Conservation (phyloP, 2,888 invertebrate genomes). For the Apamea monoglypha region DNA sequence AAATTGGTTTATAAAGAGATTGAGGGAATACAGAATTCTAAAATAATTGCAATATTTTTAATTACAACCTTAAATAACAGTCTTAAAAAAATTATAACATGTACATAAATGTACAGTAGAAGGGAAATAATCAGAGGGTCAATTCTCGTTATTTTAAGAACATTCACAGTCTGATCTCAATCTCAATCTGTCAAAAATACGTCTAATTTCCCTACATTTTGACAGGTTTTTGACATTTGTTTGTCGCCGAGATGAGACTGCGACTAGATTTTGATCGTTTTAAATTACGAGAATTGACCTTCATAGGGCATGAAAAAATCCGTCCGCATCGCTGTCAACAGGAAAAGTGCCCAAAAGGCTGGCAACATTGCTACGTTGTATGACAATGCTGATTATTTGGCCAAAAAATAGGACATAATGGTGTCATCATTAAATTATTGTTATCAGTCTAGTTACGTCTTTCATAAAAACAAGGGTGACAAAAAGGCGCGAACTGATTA, state of each 20-base stretch:
- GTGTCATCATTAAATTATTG: neutral
- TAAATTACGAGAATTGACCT: too few species aligned
- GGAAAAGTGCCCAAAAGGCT: neutral
- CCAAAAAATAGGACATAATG: neutral
- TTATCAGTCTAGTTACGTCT: neutral
- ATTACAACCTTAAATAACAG: too few species aligned
- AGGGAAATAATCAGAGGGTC: neutral
- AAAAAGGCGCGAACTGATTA: too few species aligned
- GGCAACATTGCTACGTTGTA: neutral
- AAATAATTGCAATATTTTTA: neutral
- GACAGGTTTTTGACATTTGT: too few species aligned
- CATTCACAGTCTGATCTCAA: too few species aligned
- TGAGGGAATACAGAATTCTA: neutral
- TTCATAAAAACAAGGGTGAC: neutral
- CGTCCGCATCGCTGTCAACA: neutral
- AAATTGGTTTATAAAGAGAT: conserved; percentile 11
- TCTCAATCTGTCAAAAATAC: too few species aligned
- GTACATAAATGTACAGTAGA: neutral
- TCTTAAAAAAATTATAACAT: neutral
- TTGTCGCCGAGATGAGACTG: too few species aligned
- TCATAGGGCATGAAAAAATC: neutral
- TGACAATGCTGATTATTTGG: neutral
- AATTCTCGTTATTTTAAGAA: too few species aligned
- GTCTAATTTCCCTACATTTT: too few species aligned
- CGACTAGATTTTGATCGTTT: too few species aligned